Conservation (phyloP, 1,140 invertebrate genomes). For the Adoxophyes honmai region DNA sequence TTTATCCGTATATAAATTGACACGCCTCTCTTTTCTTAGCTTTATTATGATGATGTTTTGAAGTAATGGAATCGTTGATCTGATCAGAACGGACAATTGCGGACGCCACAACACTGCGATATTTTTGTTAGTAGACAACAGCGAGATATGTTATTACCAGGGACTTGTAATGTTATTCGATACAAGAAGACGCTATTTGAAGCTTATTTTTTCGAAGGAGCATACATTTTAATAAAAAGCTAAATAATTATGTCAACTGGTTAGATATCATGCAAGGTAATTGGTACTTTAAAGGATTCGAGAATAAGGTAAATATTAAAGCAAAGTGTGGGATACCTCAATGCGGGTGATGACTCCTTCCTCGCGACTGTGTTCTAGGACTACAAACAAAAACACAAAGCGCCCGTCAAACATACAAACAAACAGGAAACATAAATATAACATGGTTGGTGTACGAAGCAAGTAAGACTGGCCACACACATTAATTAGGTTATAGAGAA, state of each 20-base stretch:
- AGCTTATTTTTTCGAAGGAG: too few relatives aligned
- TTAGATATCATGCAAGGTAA: conserved; percentile 9
- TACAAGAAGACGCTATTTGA: too few relatives aligned
- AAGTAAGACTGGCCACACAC: conserved; percentile 18
- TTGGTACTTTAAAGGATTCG: background rate
- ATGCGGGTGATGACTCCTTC: conserved; percentile 76
- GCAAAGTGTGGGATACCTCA: conserved; percentile 74
- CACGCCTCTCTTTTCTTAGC: too few relatives aligned
- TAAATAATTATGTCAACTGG: background rate
- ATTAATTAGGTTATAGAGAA: background rate
- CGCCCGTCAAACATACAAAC: conserved; percentile 71
- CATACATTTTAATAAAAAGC: background rate
- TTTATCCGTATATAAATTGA: too few relatives aligned
- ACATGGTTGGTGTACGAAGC: conserved; percentile 33
- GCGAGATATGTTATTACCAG: too few relatives aligned
- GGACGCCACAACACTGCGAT: conserved; percentile 67
- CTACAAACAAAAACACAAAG: conserved; percentile 76
- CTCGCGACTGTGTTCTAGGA: conserved; percentile 77
- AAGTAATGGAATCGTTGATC: conserved; percentile 9
- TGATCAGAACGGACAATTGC: conserved; percentile 46
- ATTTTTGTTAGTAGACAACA: conserved; percentile 30
- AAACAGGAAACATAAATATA: conserved; percentile 46
- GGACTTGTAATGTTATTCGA: too few relatives aligned
- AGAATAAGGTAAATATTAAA: conserved; percentile 45
- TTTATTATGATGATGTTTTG: background rate